A percentile compares a stretch with the other conserved stretches of the same genome.
Conservation (phyloP, 2,888 invertebrate genomes). For the Saturnia japonica region DNA sequence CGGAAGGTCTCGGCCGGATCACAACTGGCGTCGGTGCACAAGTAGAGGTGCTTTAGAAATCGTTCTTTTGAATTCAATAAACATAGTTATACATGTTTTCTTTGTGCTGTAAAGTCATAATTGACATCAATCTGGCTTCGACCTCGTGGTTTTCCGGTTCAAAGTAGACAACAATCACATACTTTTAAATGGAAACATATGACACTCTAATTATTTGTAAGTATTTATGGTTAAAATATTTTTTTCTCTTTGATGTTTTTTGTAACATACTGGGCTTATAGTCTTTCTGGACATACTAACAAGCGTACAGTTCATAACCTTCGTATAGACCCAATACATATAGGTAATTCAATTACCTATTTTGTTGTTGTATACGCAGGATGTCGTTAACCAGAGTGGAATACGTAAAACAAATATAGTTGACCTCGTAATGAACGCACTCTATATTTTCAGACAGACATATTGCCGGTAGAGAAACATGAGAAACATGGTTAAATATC, state of each 20-base stretch:
- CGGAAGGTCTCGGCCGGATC: constrained; percentile 51
- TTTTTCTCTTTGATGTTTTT: neutral
- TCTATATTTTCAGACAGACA: neutral
- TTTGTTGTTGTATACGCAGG: neutral
- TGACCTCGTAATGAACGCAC: neutral
- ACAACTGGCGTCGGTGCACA: constrained; percentile 48
- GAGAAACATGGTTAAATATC: neutral
- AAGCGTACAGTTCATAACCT: neutral
- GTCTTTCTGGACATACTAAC: neutral
- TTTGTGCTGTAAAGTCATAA: constrained; percentile 47
- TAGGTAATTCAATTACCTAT: neutral
- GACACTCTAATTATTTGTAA: neutral
- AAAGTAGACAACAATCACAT: constrained; percentile 25
- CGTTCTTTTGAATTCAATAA: constrained; percentile 47
- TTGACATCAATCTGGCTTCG: constrained; percentile 53
- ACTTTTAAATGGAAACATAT: neutral
- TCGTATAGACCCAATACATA: neutral
- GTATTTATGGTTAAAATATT: neutral
- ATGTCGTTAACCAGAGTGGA: neutral
- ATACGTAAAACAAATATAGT: neutral
- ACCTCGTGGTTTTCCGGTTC: constrained; percentile 53
- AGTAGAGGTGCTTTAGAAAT: constrained; percentile 40
- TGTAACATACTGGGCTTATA: neutral
- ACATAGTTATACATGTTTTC: constrained; percentile 41
- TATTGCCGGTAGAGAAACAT: neutral